Evolutionary conservation across 2,113 vertebrate species (phyloP).

Genomic region (Paralichthys olivaceus): DNA sequence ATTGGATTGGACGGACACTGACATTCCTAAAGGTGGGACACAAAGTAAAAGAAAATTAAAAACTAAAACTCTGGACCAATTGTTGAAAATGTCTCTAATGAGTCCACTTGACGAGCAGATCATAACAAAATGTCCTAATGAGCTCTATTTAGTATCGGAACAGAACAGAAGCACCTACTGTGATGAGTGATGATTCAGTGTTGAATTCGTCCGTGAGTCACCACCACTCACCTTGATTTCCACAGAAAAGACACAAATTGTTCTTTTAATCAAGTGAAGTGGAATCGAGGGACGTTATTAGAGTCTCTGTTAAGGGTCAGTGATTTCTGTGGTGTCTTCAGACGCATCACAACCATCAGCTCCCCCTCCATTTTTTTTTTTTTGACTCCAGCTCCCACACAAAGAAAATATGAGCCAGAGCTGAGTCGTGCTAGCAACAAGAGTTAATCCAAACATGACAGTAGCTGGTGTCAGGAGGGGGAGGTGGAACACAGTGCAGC

Average conservation of each 20-base stretch:
- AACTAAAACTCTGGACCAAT: too few species aligned
- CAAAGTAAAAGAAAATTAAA: too few species aligned
- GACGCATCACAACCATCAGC: constrained; percentile 21
- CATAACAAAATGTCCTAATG: background rate
- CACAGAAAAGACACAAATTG: background rate
- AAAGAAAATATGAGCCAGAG: background rate
- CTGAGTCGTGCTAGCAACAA: constrained; percentile 8
- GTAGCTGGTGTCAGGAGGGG: constrained; percentile 41
- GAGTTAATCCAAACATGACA: constrained; percentile 64
- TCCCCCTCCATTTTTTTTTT: background rate
- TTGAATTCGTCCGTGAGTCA: background rate
- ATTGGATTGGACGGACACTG: too few species aligned
- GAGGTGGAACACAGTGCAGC: constrained; percentile 45
- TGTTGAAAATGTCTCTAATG: too few species aligned
- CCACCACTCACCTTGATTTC: constrained; percentile 1
- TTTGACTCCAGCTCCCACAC: background rate
- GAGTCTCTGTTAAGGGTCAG: background rate
- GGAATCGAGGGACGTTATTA: background rate
- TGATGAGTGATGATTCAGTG: background rate
- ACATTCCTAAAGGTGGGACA: too few species aligned
- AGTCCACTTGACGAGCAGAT: background rate
- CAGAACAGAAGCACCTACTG: too few species aligned
- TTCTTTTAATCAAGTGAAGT: constrained; percentile 7
- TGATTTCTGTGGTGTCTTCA: background rate
- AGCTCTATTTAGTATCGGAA: background rate